Percentiles rank a stretch among this genome's conserved stretches.
These are phyloP conservation scores for Cydia strobilella DNA, from an alignment of 1,140 invertebrate species.

Conservation along the genomic window DNA sequence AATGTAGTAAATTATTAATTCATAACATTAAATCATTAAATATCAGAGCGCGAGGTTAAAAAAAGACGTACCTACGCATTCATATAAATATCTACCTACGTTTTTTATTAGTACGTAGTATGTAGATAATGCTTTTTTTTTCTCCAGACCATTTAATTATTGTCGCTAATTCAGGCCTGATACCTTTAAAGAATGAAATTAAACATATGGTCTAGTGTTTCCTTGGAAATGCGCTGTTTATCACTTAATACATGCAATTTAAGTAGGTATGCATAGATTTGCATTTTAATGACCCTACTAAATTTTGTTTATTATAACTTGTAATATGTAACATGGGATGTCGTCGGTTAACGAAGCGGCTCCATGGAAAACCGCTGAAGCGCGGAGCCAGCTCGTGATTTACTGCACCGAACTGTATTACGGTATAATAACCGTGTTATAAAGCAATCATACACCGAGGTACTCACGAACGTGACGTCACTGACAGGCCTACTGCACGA, in stretches of 20 bases:
- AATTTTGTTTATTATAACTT: neutral
- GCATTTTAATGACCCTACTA: neutral
- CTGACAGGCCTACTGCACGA: slow-evolving; percentile 31
- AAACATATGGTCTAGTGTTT: neutral
- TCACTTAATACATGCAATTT: neutral
- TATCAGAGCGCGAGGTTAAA: too few relatives aligned
- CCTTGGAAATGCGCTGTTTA: neutral
- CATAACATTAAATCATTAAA: too few relatives aligned
- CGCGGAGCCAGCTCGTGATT: slow-evolving; percentile 17
- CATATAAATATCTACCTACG: too few relatives aligned
- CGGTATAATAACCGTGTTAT: slow-evolving; percentile 32
- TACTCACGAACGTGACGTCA: slow-evolving; percentile 16
- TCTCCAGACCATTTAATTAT: too few relatives aligned
- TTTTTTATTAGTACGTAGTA: too few relatives aligned
- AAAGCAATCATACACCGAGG: slow-evolving; percentile 25
- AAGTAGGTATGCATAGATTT: neutral
- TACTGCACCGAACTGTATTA: slow-evolving; percentile 24
- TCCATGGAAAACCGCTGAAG: neutral
- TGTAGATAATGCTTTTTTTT: too few relatives aligned
- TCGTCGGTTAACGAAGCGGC: slow-evolving; percentile 1
- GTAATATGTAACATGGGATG: neutral
- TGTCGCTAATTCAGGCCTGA: too few relatives aligned
- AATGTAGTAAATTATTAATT: too few relatives aligned
- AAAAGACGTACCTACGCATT: too few relatives aligned
- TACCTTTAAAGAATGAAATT: neutral